Conservation (phyloP, 2,113 vertebrate genomes). For the Anser cygnoides region DNA sequence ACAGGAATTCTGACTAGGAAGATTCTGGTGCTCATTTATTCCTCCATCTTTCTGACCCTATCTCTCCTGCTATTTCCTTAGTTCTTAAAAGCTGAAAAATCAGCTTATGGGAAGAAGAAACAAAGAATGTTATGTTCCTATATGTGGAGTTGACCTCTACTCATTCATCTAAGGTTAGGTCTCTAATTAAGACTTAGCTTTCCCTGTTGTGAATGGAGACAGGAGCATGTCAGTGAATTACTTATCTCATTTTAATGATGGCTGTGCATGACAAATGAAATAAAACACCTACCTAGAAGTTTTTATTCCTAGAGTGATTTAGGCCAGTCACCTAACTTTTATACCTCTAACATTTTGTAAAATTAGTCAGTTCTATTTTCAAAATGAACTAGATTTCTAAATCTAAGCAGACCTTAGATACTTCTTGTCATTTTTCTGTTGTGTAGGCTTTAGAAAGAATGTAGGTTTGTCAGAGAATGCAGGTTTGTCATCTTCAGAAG, state of each 20-base stretch:
- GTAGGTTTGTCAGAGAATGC: background rate
- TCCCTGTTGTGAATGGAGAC: background rate
- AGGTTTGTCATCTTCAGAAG: background rate
- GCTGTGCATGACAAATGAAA: background rate
- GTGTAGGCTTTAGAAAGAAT: background rate
- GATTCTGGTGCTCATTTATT: background rate
- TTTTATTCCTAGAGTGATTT: background rate
- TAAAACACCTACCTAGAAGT: background rate
- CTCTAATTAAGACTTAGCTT: background rate
- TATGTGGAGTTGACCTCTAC: background rate
- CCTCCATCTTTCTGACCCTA: background rate
- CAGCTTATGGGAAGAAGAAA: constrained; percentile 5
- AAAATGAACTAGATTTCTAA: background rate
- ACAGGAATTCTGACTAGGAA: constrained; percentile 30
- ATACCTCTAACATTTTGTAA: background rate
- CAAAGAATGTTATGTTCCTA: background rate
- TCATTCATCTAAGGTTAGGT: background rate
- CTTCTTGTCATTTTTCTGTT: background rate
- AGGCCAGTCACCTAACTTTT: background rate
- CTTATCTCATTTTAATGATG: background rate
- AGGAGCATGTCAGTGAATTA: background rate
- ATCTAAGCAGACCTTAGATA: background rate
- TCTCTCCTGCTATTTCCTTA: background rate
- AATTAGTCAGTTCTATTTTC: background rate
- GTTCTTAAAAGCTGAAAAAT: constrained; percentile 10